phyloP scores from a whole-genome alignment of 2,888 invertebrate genomes.

The Pharmacophagus antenor region DNA sequence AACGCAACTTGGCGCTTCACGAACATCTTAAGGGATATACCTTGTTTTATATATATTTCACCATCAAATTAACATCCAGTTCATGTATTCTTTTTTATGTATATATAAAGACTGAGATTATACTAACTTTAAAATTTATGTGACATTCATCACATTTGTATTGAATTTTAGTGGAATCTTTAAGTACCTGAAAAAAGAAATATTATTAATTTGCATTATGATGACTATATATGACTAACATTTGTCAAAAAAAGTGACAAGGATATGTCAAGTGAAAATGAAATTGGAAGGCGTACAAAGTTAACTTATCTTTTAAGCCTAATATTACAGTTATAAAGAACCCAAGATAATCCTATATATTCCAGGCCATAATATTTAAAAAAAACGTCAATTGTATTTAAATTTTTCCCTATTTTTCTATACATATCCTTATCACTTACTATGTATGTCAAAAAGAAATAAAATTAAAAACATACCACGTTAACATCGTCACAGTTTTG shows the following conservation, averaged over 20 bases:
- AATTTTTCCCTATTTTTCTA: not conserved
- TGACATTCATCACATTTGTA: slow-evolving; percentile 55
- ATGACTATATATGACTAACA: not conserved
- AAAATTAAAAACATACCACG: not conserved
- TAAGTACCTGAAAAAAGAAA: slow-evolving; percentile 33
- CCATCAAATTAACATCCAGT: too few relatives aligned
- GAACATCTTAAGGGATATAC: too few relatives aligned
- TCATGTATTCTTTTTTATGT: too few relatives aligned
- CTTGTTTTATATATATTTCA: too few relatives aligned
- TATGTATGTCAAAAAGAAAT: not conserved
- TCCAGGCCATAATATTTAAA: not conserved
- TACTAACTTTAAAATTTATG: slow-evolving; percentile 70
- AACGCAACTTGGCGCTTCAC: too few relatives aligned
- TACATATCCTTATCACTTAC: not conserved
- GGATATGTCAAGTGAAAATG: too few relatives aligned
- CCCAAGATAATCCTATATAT: too few relatives aligned
- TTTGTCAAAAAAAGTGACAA: not conserved
- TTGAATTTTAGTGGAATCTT: slow-evolving; percentile 31
- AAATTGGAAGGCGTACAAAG: too few relatives aligned
- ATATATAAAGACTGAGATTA: not conserved
- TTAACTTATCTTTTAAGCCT: too few relatives aligned
- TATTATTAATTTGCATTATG: not conserved
- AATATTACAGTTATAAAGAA: too few relatives aligned
- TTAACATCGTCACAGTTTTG: slow-evolving; percentile 1
- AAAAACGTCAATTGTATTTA: not conserved